phyloP scores from a whole-genome alignment of 2,113 vertebrate species.

The Oryzias woworae region DNA sequence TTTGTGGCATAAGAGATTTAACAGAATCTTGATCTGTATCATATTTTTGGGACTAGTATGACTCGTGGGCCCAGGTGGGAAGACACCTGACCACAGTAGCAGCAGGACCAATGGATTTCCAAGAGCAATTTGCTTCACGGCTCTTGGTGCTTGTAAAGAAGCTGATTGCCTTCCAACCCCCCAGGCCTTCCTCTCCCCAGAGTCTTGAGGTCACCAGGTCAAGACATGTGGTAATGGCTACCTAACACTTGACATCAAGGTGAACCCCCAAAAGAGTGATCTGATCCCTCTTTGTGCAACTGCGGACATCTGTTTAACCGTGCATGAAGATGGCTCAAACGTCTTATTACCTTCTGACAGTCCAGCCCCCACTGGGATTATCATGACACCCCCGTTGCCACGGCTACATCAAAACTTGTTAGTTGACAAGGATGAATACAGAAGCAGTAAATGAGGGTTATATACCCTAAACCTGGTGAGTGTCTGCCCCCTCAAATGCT shows the following conservation, averaged over 20 bases:
- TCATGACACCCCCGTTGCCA: constrained; percentile 58
- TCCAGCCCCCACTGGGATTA: constrained; percentile 34
- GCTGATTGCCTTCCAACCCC: constrained; percentile 37
- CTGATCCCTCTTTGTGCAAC: neutral
- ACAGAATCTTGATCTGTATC: too few relatives aligned
- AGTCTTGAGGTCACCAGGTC: constrained; percentile 64
- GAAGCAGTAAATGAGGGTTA: constrained; percentile 34
- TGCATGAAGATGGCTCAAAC: too few relatives aligned
- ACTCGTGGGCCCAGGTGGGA: neutral
- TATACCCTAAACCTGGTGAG: constrained; percentile 30
- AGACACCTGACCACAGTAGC: neutral
- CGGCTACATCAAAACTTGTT: constrained; percentile 47
- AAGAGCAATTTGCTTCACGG: constrained; percentile 23
- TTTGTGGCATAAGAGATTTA: too few relatives aligned
- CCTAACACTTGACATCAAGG: constrained; percentile 71
- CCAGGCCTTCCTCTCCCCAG: constrained; percentile 41
- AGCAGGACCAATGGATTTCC: constrained; percentile 7
- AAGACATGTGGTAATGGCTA: constrained; percentile 65
- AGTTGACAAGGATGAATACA: constrained; percentile 46
- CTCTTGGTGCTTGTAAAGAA: constrained; percentile 25
- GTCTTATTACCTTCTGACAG: too few relatives aligned
- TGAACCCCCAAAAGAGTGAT: neutral
- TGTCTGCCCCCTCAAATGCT: constrained; percentile 23
- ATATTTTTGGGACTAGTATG: too few relatives aligned
- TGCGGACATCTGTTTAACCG: too few relatives aligned